A percentile compares a stretch with the other conserved stretches of the same genome.
phyloP scores from a whole-genome alignment of 2,888 invertebrate genomes.

The Epirrhoe alternata region DNA sequence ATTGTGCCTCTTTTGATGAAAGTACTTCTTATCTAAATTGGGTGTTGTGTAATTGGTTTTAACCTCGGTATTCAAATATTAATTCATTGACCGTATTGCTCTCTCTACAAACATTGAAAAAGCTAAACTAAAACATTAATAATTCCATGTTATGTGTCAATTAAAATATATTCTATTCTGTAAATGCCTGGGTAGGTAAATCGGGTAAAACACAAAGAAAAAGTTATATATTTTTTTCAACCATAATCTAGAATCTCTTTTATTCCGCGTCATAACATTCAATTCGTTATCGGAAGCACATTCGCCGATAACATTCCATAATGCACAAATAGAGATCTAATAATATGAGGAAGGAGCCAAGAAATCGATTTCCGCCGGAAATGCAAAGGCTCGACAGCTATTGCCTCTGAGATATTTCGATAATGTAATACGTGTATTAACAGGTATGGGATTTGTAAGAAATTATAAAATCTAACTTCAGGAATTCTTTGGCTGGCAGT shows the following conservation, averaged over 20 bases:
- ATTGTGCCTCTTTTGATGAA: no score
- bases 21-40: no score
- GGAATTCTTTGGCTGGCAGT: background rate
- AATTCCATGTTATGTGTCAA: no score
- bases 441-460: constrained; percentile 28
- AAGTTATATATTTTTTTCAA: background rate
- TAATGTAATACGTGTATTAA: constrained; percentile 40
- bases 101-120: no score
- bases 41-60: no score
- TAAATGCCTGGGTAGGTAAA: no score
- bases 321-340: constrained; percentile 48
- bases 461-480: background rate
- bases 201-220: no score
- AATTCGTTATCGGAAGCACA: constrained; percentile 41
- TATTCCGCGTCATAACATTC: constrained; percentile 45
- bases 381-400: constrained; percentile 58
- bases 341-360: constrained; percentile 58
- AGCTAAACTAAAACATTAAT: no score
- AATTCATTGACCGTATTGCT: no score
- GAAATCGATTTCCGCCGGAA: constrained; percentile 65
- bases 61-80: no score
- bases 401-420: constrained; percentile 51
- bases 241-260: constrained; percentile 7
- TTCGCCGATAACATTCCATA: constrained; percentile 49
- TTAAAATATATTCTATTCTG: no score